Conservation (phyloP, 2,797 vertebrate genomes). For the Tenualosa thibaudeaui region DNA sequence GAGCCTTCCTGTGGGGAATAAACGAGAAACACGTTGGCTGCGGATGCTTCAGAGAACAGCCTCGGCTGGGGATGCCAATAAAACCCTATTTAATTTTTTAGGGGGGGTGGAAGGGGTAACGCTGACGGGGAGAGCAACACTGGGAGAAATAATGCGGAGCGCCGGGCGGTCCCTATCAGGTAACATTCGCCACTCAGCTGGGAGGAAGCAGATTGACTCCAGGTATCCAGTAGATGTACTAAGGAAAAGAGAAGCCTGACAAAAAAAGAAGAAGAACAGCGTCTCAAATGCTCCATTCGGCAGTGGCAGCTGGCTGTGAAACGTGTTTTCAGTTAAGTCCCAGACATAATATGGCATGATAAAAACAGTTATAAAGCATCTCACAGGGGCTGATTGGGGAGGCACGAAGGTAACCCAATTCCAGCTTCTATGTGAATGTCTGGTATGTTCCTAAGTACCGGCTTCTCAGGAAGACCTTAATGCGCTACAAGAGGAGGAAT, state of each 20-base stretch:
- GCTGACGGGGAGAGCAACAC: constrained; percentile 25
- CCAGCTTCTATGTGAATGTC: constrained; percentile 33
- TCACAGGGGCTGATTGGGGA: constrained; percentile 45
- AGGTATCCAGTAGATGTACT: constrained; percentile 46
- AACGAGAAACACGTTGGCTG: constrained; percentile 66
- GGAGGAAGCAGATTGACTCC: constrained; percentile 43
- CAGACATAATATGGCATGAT: constrained; percentile 65
- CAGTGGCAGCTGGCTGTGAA: constrained; percentile 60
- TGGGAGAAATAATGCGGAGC: constrained; percentile 50
- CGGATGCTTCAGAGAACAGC: constrained; percentile 52
- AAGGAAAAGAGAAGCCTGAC: constrained; percentile 38
- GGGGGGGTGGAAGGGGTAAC: background rate
- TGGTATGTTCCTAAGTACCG: constrained; percentile 39
- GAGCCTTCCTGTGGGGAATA: constrained; percentile 64
- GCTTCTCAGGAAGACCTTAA: constrained; percentile 39
- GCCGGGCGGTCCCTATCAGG: constrained; percentile 54
- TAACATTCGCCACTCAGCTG: constrained; percentile 57
- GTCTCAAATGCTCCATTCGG: constrained; percentile 55
- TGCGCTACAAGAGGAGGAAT: constrained; percentile 38
- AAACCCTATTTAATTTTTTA: constrained; percentile 55
- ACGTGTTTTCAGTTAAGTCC: constrained; percentile 62
- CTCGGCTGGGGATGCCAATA: constrained; percentile 64
- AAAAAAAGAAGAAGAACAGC: constrained; percentile 56
- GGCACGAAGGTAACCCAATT: constrained; percentile 46
- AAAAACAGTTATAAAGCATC: constrained; percentile 57